Base-by-base conservation (phyloP, 2,113 vertebrate genomes). In the Larimichthys crocea region DNA sequence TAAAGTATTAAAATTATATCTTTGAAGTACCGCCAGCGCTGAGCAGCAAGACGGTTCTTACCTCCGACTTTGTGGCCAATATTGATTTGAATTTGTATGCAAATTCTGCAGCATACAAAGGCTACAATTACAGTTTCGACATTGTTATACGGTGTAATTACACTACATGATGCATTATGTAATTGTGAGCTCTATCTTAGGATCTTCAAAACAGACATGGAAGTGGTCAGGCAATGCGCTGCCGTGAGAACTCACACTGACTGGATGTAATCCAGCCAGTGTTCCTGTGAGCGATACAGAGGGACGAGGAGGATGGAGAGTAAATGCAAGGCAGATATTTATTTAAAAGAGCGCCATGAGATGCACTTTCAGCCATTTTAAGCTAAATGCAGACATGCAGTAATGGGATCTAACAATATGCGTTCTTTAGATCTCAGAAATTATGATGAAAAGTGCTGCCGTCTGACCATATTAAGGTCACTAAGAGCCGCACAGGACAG, bases 71-170 rank as follows among this genome's bases (percentile, higher is more conserved):
- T 73, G 40, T 61, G 35, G 7, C 50, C 50, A 8, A 10, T 60
- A 53, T 65, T 59, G 71, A 74, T 79, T 70, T 46, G 20, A 19
- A 50, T 68, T 64, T 49, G 16, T 40, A 65, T 61, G 48, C 24
- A 55, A 65, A 76, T 60, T 52, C 3, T 19, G 14, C 52, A n/a
- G 60, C 15, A 19, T 52, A 65, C 10, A 65, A 65, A 35, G 68
- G 52, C 42, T 3, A 17, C 16, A 59, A 44, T 61, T 74, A 65
- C 7, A 40, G 59, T 16, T 50, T n/a, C 42, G 31, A 44, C 66
- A 29, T 8, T 56, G 22, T 26, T 56, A 64, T 57, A 29, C n/a
- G 76, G 24, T 44, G 8, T 8, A 26, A 17, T 72, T 56, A 59
- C 12, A 29, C 50, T 40, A 40, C 42, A 61, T 17, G 15, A 67